Percentiles rank a stretch among this genome's conserved stretches.
These are phyloP conservation scores for Deladenus siricidicola DNA, from an alignment of 2,888 invertebrate species.

Conservation along the genomic window DNA sequence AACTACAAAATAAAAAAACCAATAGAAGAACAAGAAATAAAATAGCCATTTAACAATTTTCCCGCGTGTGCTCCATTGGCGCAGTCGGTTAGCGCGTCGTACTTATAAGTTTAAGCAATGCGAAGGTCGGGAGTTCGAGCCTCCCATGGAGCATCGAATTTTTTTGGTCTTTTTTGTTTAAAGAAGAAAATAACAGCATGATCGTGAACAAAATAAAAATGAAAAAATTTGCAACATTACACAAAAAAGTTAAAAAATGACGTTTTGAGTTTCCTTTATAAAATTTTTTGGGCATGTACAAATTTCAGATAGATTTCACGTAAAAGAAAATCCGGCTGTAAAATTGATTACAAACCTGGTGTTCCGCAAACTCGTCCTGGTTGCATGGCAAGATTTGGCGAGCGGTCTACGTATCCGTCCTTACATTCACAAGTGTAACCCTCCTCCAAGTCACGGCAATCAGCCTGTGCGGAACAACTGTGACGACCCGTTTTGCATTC, in stretches of 20 bases:
- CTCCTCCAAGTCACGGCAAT: conserved; percentile 51
- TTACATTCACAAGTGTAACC: conserved; percentile 53
- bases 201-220: no score
- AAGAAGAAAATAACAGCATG: no score
- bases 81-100: conserved; percentile 33
- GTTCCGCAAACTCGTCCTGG: conserved; percentile 50
- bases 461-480: conserved; percentile 51
- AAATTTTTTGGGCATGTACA: no score
- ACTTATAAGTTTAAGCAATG: conserved; percentile 24
- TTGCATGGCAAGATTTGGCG: conserved; percentile 49
- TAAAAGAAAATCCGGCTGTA: no score
- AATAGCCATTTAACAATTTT: no score
- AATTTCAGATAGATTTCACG: no score
- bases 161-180: conserved; percentile 2
- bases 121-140: conserved; percentile 17
- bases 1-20: no score
- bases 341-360: conserved; percentile 18
- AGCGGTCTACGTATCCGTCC: conserved; percentile 51
- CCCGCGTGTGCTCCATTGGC: conserved; percentile 27
- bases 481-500: conserved; percentile 46
- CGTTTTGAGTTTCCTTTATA: no score
- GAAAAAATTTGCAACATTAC: no score
- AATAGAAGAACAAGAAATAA: no score
- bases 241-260: no score
- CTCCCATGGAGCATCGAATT: conserved; percentile 11